Evolutionary conservation across 2,888 invertebrate genomes (phyloP).

Genomic region (Rhingia rostrata): DNA sequence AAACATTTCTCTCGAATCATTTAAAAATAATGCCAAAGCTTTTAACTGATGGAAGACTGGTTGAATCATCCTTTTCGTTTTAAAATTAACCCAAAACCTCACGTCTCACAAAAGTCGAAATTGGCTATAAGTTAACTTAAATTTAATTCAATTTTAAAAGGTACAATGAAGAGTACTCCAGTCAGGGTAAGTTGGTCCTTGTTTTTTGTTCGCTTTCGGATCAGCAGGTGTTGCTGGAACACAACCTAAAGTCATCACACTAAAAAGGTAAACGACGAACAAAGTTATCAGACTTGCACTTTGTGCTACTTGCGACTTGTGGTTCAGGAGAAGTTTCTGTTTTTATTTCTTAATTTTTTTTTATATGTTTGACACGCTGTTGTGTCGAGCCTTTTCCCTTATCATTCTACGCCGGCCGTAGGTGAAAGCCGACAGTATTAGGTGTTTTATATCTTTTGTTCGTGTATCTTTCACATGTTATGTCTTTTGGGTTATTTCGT

Average conservation of each 20-base stretch:
- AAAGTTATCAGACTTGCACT: constrained; percentile 32
- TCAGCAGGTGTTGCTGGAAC: constrained; percentile 14
- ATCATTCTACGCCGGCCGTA: background rate
- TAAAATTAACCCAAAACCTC: too few relatives aligned
- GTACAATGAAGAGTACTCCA: background rate
- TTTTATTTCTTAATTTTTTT: background rate
- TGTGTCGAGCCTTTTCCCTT: constrained; percentile 9
- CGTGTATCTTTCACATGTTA: constrained; percentile 32
- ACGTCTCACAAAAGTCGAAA: too few relatives aligned
- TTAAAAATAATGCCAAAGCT: too few relatives aligned
- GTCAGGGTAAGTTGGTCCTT: background rate
- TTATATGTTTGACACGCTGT: constrained; percentile 17
- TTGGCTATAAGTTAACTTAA: background rate
- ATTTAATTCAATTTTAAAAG: constrained; percentile 5
- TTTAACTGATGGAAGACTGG: too few relatives aligned
- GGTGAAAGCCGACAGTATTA: constrained; percentile 26
- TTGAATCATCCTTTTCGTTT: too few relatives aligned
- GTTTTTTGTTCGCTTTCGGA: constrained; percentile 1
- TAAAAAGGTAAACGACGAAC: constrained; percentile 9
- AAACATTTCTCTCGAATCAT: too few relatives aligned
- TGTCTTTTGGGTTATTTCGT: constrained; percentile 21
- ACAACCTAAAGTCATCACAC: background rate
- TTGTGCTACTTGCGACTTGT: background rate
- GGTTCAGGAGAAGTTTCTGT: background rate
- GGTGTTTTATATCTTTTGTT: constrained; percentile 28